A percentile compares a stretch with the other conserved stretches of the same genome.
Evolutionary conservation across 30 jellyfish, hydroid and myxozoan genomes (phyloP).

Genomic region (Nemopilema nomurai): DNA sequence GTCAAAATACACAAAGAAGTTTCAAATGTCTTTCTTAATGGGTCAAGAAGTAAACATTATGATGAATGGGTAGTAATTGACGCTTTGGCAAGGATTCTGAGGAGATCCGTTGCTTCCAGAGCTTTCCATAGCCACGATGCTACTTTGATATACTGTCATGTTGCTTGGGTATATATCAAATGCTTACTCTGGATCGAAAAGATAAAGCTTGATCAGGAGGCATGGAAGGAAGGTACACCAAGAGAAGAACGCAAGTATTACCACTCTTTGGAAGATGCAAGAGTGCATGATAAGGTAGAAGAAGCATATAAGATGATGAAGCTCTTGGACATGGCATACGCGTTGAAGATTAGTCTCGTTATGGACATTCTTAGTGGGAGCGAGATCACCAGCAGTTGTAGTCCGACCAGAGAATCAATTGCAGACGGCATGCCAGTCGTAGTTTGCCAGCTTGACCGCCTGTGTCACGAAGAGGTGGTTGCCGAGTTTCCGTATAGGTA

Average conservation of each 20-base stretch:
- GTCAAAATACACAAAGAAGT: slow-evolving; percentile 40
- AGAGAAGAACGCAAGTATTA: background rate
- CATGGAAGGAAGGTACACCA: background rate
- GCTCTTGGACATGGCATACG: background rate
- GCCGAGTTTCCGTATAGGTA: slow-evolving; percentile 3
- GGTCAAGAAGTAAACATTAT: slow-evolving; percentile 23
- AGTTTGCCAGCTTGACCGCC: slow-evolving; percentile 5
- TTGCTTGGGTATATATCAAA: slow-evolving; percentile 13
- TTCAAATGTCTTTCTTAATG: slow-evolving; percentile 1
- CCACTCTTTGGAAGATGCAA: background rate
- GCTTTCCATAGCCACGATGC: background rate
- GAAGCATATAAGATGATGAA: background rate
- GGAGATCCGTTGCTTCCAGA: background rate
- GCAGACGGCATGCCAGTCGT: slow-evolving; percentile 22
- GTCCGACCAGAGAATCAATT: background rate
- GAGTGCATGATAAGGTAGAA: background rate
- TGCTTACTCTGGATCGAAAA: slow-evolving; percentile 9
- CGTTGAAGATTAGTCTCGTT: background rate
- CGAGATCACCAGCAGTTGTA: background rate
- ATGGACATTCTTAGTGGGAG: background rate
- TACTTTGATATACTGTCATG: slow-evolving; percentile 14
- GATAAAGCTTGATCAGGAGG: background rate
- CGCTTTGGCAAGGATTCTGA: background rate
- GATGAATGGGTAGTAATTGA: background rate
- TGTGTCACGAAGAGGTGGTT: background rate